phyloP scores from a whole-genome alignment of 2,113 vertebrate genomes.

The Carollia perspicillata region DNA sequence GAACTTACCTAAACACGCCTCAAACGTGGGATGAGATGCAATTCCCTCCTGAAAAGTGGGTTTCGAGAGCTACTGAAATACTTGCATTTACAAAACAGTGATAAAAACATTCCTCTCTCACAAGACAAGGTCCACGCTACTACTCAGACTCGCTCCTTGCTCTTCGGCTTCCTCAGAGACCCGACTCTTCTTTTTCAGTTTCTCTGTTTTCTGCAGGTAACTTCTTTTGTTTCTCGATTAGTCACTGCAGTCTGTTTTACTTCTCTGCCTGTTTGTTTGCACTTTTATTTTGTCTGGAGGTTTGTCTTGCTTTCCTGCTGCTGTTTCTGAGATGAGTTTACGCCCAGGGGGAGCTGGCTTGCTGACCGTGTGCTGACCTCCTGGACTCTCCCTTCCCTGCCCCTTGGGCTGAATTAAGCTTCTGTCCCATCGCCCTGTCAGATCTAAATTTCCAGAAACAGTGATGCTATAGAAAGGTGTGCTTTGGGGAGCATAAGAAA shows the following conservation, averaged over 20 bases:
- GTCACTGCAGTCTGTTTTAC: background rate
- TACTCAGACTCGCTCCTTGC: background rate
- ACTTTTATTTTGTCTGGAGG: background rate
- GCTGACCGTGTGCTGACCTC: background rate
- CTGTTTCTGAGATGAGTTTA: background rate
- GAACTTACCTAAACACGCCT: background rate
- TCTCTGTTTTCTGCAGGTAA: background rate
- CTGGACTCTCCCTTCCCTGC: background rate
- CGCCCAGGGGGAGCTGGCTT: background rate
- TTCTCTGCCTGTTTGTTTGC: background rate
- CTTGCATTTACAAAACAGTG: background rate
- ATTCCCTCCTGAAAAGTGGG: background rate
- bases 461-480: background rate
- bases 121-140: background rate
- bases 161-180: background rate
- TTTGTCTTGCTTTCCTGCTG: background rate
- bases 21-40: background rate
- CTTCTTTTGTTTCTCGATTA: background rate
- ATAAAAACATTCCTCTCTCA: background rate
- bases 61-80: background rate
- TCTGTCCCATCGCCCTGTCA: background rate
- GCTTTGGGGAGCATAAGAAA: constrained; percentile 28
- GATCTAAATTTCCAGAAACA: constrained; percentile 37
- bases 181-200: background rate
- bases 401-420: background rate